Base-by-base conservation (phyloP, 2,797 vertebrate species). In the Molossus alvarezi region DNA sequence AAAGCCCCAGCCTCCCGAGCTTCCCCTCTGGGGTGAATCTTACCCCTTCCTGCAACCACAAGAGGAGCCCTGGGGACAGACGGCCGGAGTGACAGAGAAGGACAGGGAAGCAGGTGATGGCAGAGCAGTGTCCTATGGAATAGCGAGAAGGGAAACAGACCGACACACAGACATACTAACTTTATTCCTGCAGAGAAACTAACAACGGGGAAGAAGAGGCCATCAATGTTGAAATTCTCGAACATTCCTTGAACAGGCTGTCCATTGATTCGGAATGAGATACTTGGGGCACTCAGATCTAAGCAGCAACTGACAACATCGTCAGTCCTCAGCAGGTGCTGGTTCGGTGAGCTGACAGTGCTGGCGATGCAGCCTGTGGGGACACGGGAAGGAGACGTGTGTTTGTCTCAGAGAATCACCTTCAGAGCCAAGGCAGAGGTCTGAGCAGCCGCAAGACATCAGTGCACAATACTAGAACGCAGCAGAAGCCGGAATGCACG, bases 171-270 rank as follows among this genome's bases (percentile, higher is more conserved):
- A 41, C 75, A 91, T 86, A 98, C 99, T 99, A 96, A 99, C 99
- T 99, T 99, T 98, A 99, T 99, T 97, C 99, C 99, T 9, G 99
- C 99, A 80, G 99, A 99, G 98, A 99, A 99, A 98, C 99, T 99
- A 93, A 99, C 99, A 88, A 99, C 99, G 0, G 99, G 99, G 95
- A 99, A 99, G 98, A 99, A 99, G 96, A 99, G 99, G 18, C 99
- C 99, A 23, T 99, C 99, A 1, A 99, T 99, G 98, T 99, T 99
- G 98, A 99, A 99, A 98, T 99, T 99, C 98, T 99, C 99, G 94
- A 99, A 99, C 99, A 99, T 99, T 90, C 99, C 99, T 98, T 99
- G 99, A 75, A 99, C 99, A 0, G 99, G 99, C 84, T 99, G 99
- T 5, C 99, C 99, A 1, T 99, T 99, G 98, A 99, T 99, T 94